phyloP scores from a whole-genome alignment of 1,140 invertebrate species.

The Magallana gigas region DNA sequence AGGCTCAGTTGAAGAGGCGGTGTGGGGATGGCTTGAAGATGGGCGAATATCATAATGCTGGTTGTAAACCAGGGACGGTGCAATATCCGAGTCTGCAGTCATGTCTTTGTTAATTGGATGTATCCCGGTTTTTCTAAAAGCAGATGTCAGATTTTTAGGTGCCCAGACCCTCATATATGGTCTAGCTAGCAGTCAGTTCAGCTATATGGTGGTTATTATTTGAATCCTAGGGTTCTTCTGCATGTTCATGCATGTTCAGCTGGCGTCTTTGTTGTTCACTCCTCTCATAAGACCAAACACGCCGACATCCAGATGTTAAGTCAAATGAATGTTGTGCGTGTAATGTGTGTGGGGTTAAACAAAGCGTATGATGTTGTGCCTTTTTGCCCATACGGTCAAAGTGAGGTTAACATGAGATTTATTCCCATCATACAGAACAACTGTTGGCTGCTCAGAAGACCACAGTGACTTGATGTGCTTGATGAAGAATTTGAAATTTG shows the following conservation, averaged over 20 bases:
- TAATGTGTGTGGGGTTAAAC: constrained; percentile 15
- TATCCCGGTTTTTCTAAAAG: constrained; percentile 54
- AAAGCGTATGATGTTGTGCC: constrained; percentile 19
- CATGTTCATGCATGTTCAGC: not conserved
- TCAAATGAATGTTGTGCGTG: not conserved
- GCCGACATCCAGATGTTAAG: constrained; percentile 38
- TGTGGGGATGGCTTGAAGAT: too few relatives aligned
- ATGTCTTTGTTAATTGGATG: constrained; percentile 43
- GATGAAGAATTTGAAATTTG: not conserved
- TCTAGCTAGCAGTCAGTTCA: constrained; percentile 7
- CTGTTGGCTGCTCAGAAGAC: not conserved
- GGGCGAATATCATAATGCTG: not conserved
- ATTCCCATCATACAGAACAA: constrained; percentile 42
- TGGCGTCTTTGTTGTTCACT: constrained; percentile 43
- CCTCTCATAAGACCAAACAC: constrained; percentile 43
- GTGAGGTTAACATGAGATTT: not conserved
- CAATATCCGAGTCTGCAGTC: constrained; percentile 14
- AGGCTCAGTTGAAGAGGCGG: too few relatives aligned
- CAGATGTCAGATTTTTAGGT: constrained; percentile 45
- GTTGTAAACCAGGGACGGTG: constrained; percentile 7
- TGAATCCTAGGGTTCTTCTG: constrained; percentile 6
- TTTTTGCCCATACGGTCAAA: constrained; percentile 15
- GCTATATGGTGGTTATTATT: constrained; percentile 14
- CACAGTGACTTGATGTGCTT: not conserved
- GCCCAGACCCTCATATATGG: constrained; percentile 41